phyloP scores from a whole-genome alignment of 2,888 invertebrate genomes.

The Perizoma flavofasciatum region DNA sequence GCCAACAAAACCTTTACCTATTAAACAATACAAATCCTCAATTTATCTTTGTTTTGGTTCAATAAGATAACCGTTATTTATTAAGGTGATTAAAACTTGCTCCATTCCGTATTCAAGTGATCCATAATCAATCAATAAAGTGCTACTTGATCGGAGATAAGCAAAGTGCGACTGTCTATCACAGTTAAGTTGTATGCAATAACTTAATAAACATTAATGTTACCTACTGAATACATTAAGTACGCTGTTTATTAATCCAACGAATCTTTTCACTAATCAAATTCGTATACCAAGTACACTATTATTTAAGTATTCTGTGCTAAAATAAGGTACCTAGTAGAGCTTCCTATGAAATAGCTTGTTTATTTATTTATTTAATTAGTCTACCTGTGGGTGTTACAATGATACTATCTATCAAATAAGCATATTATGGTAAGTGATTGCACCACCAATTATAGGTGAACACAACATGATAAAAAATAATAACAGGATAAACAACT shows the following conservation, averaged over 20 bases:
- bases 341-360: no score
- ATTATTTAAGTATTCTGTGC: no score
- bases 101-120: constrained; percentile 28
- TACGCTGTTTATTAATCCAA: neutral
- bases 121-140: constrained; percentile 40
- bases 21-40: constrained; percentile 5
- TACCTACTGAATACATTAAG: constrained; percentile 4
- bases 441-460: no score
- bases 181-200: constrained; percentile 32
- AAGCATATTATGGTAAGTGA: no score
- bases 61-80: constrained; percentile 31
- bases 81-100: constrained; percentile 37
- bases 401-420: no score
- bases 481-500: no score
- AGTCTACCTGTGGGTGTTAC: no score
- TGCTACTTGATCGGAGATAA: constrained; percentile 43
- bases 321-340: no score
- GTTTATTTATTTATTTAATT: no score
- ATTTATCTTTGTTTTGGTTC: constrained; percentile 29
- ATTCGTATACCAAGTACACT: no score
- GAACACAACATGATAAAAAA: no score
- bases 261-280: no score
- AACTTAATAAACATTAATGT: constrained; percentile 28
- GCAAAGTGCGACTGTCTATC: constrained; percentile 42
- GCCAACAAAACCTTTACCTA: neutral